Percentiles rank a stretch among this genome's conserved stretches.
phyloP scores from a whole-genome alignment of 2,888 invertebrate species.

The Bruchidius siliquastri region DNA sequence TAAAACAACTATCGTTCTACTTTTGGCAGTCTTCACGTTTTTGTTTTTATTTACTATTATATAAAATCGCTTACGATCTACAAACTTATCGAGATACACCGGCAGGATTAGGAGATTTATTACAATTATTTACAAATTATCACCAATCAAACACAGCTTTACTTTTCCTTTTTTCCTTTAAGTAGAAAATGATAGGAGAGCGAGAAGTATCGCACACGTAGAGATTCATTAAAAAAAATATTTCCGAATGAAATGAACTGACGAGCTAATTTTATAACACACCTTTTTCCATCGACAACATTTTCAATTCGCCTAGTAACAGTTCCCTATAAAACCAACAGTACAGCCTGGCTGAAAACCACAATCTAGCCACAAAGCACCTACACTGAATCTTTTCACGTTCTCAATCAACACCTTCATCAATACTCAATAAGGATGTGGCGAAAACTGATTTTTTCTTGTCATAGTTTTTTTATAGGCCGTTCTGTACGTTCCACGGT shows the following conservation, averaged over 20 bases:
- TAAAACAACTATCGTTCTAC: not conserved
- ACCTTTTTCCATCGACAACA: not conserved
- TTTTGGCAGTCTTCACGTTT: not conserved
- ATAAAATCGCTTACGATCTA: not conserved
- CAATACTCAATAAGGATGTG: too few relatives aligned
- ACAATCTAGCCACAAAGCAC: slow-evolving; percentile 14
- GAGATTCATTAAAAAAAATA: too few relatives aligned
- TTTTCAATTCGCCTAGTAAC: not conserved
- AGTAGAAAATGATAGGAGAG: not conserved
- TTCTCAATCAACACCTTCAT: too few relatives aligned
- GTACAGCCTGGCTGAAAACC: not conserved
- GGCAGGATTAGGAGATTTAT: slow-evolving; percentile 21
- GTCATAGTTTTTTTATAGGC: too few relatives aligned
- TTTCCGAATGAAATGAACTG: too few relatives aligned
- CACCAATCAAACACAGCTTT: slow-evolving; percentile 38
- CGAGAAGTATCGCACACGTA: not conserved
- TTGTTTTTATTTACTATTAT: not conserved
- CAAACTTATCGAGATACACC: slow-evolving; percentile 18
- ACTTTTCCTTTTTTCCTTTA: slow-evolving; percentile 17
- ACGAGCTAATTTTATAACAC: too few relatives aligned
- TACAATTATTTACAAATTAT: slow-evolving; percentile 34
- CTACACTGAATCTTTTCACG: too few relatives aligned
- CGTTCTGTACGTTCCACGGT: too few relatives aligned
- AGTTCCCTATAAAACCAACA: too few relatives aligned
- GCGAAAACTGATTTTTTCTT: too few relatives aligned